A percentile compares a stretch with the other conserved stretches of the same genome.
Evolutionary conservation across 2,888 invertebrate genomes (phyloP).

Genomic region (Terebella lapidaria): DNA sequence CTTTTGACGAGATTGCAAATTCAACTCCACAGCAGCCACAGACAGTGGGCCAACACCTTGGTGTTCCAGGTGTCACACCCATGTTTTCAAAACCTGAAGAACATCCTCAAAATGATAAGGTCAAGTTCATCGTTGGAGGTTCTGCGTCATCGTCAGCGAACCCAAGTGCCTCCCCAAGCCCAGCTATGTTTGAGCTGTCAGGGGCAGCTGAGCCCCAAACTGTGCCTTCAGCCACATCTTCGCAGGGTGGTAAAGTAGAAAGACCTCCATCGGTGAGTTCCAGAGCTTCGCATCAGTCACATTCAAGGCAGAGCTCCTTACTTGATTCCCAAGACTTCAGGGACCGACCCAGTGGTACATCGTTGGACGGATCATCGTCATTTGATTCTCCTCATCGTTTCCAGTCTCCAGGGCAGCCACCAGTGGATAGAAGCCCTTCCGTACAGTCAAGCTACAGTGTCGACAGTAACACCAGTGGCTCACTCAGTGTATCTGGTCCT

Average conservation of each 20-base stretch:
- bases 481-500: background rate
- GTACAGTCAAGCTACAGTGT: background rate
- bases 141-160: background rate
- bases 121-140: conserved; percentile 4
- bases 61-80: background rate
- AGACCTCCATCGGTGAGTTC: background rate
- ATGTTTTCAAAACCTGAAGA: background rate
- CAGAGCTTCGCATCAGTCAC: too few relatives aligned
- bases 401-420: background rate
- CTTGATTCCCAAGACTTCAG: background rate
- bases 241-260: background rate
- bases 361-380: background rate
- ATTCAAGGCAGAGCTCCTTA: background rate
- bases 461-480: background rate
- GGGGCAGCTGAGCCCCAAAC: background rate
- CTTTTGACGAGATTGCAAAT: background rate
- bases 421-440: background rate
- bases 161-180: background rate
- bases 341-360: background rate
- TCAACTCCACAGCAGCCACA: background rate
- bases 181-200: background rate
- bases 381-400: background rate
- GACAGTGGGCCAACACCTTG: background rate
- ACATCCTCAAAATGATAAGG: background rate
- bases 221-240: background rate